Evolutionary conservation across 2,888 invertebrate genomes (phyloP), one percentile per base, ranked within the genome.

Genomic region (Eupithecia centaureata): DNA sequence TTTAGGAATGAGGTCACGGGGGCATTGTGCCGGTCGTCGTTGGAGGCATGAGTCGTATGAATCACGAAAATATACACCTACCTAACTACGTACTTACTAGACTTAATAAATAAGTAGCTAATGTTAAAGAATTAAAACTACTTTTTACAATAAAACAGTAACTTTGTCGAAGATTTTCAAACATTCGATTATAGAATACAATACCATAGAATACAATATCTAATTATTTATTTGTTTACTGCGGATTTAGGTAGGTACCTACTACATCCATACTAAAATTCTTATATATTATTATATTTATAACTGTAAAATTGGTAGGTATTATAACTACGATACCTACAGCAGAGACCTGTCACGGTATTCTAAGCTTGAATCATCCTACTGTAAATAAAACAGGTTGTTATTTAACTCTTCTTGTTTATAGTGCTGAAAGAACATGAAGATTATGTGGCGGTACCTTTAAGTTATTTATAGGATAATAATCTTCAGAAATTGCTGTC

Each of bases 1-100:
- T 59, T 59, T 62, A 71, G 62, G 65, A 71, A 67, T 57, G 59
- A 68, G 68, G 64, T 68, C 52, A 68, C 59, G 52, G 38, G 68
- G 68, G 27, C 65, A 57, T 18, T 5, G 57, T 18, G n/a, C 5
- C 27, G 52, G 15, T 52, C 7, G 33, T 7, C 33, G 7, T 5
- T 38, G n/a, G 30, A 28, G 28, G n/a, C 27, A 30, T n/a, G 56
- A 30, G 27, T 5, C 27, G 52, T 27, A n/a, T 56, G 52, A 52
- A 27, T 52, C 52, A 56, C 30, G 30, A 56, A 56, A 56, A 56
- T 56, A 56, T 56, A 28, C 18, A 27, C 25, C n/a, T n/a, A 8
- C 15, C 27, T 30, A 27, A 28, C 54, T 54, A 54, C 27, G 30
- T 54, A 56, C 3, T 38, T 12, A 8, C 15, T 56, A 28, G 27